Evolutionary conservation across 2,113 vertebrate genomes (phyloP), one percentile per base, ranked within the genome.

Genomic region (Diadophis punctatus): DNA sequence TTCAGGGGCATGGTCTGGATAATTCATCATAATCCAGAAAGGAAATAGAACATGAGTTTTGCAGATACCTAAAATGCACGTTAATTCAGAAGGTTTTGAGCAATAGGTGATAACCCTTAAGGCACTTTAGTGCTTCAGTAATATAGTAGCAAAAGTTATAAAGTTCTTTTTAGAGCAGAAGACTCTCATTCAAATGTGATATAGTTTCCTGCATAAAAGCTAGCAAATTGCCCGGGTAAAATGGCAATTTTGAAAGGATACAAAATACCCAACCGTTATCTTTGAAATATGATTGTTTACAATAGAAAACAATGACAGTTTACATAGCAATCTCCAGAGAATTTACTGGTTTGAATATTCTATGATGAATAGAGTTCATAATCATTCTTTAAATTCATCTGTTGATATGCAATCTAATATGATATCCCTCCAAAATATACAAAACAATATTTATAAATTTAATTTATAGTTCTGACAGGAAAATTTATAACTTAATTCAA

Each of bases 401-500:
- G 11, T 86, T 22, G 34, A 53, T 68, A 90, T 87, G 58, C 30
- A 30, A 3, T 68, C 55, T 84, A 34, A 84, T n/a, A 55, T 68
- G 3, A 68, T 63, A 88, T 34, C 8, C n/a, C 34, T 39, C 92
- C 6, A 68, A 87, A 87, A 30, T 92, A 48, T 85, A 94, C 6
- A 20, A 86, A 85, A 10, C 46, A 51, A 49, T 18, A 5, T 89
- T 39, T 74, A 3, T 20, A 90, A 56, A 22, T 68, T 90, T 88
- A 87, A 63, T 34, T 68, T 87, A 1, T 88, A 88, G 39, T 43
- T 39, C 34, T 93, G 92, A 68, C 55, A 86, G 48, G 91, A 51
- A 93, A 80, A n/a, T 49, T 90, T 68, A 5, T 88, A 25, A 87
- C 80, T 95, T 27, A 34, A 39, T 91, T 91, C 16, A 74, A 92